These are phyloP conservation scores for Microcebus jonahi DNA, from an alignment of 2,113 vertebrate species.

Conservation along the genomic window DNA sequence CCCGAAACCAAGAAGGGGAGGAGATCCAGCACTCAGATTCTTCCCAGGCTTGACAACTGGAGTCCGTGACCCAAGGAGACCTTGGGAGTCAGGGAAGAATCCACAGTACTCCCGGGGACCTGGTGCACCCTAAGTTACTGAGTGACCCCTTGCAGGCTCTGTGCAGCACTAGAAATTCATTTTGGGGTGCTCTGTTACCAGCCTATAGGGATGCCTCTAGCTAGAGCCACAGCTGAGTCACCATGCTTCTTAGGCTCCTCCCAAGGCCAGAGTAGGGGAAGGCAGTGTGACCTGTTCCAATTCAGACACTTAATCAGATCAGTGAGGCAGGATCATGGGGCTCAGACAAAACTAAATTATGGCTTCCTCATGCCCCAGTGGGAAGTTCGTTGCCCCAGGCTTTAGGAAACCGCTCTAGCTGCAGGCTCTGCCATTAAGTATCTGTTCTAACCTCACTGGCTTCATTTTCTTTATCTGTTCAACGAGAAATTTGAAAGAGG, in stretches of 20 bases:
- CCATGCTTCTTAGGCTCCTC: background rate
- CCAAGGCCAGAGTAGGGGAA: background rate
- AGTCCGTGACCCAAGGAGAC: background rate
- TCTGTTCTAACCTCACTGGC: background rate
- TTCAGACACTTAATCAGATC: background rate
- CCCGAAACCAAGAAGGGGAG: background rate
- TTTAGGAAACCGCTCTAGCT: background rate
- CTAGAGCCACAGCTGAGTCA: background rate
- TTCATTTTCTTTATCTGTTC: background rate
- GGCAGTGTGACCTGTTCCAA: background rate
- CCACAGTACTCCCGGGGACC: too few species aligned
- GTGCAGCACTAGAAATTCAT: background rate
- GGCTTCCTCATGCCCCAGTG: background rate
- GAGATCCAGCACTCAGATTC: background rate
- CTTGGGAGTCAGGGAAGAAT: background rate
- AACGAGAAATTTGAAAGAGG: background rate
- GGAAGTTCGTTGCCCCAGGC: background rate
- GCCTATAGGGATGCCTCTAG: background rate
- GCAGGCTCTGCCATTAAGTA: conserved; percentile 4
- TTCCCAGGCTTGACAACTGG: background rate
- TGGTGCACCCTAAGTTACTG: background rate
- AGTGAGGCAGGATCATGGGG: background rate
- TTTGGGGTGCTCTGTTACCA: background rate
- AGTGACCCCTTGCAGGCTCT: background rate
- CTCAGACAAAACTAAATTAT: conserved; percentile 41